phyloP scores from a whole-genome alignment of 2,888 invertebrate species.

The Asteroscopus sphinx region DNA sequence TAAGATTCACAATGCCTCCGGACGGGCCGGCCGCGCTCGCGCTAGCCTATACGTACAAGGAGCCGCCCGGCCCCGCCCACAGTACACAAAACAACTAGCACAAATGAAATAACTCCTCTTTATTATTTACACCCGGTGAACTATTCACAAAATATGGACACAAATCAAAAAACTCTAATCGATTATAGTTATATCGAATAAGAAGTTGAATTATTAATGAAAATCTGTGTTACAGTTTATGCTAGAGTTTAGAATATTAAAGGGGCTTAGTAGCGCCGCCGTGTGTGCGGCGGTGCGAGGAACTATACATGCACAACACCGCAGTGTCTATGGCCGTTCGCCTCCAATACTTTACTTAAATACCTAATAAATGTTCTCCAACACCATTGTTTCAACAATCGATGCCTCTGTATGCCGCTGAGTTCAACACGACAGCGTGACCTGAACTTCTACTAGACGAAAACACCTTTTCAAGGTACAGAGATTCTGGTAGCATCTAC shows the following conservation, averaged over 20 bases:
- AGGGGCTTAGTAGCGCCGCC: conserved; percentile 87
- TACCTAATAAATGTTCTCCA: conserved; percentile 85
- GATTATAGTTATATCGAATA: conserved; percentile 78
- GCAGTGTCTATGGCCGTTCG: conserved; percentile 87
- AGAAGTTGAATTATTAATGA: conserved; percentile 79
- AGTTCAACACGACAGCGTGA: conserved; percentile 70
- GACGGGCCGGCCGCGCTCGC: conserved; percentile 66
- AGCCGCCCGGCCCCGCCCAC: conserved; percentile 69
- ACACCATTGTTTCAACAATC: conserved; percentile 82
- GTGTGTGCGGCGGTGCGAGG: conserved; percentile 87
- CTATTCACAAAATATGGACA: conserved; percentile 82
- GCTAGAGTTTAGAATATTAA: conserved; percentile 88
- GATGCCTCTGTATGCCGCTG: conserved; percentile 70
- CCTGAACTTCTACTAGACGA: conserved; percentile 61
- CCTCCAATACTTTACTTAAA: conserved; percentile 86
- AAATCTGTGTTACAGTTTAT: conserved; percentile 86
- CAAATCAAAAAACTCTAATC: conserved; percentile 79
- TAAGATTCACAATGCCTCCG: conserved; percentile 89
- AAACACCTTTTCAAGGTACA: conserved; percentile 69
- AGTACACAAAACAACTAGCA: conserved; percentile 83
- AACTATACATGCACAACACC: conserved; percentile 89
- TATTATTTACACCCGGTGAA: conserved; percentile 77
- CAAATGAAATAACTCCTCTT: conserved; percentile 81
- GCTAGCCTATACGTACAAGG: conserved; percentile 76
- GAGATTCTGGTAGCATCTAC: conserved; percentile 74